phyloP scores from a whole-genome alignment of 2,888 invertebrate genomes.

The Lycaena phlaeas region DNA sequence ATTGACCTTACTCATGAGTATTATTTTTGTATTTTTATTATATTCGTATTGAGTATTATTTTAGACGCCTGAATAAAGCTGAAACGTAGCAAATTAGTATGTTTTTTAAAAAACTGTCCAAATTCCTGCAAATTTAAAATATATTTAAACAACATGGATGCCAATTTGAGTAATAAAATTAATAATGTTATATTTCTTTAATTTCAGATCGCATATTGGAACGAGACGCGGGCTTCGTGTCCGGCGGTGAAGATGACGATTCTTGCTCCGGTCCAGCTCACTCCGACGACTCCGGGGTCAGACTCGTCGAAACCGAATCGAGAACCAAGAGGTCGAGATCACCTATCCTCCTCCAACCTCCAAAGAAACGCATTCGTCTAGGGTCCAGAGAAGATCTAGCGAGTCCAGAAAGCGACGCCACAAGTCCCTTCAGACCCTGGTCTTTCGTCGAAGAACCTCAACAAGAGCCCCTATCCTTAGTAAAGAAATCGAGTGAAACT shows the following conservation, averaged over 20 bases:
- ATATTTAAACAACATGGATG: too few species aligned
- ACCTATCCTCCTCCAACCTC: conserved; percentile 63
- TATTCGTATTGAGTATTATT: too few species aligned
- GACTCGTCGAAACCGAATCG: conserved; percentile 47
- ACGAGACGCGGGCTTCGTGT: conserved; percentile 81
- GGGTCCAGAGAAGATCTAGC: conserved; percentile 44
- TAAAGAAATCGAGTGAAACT: conserved; percentile 55
- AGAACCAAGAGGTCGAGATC: conserved; percentile 74
- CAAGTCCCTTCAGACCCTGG: conserved; percentile 78
- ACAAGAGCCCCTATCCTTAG: conserved; percentile 76
- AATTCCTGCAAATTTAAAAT: too few species aligned
- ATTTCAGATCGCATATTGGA: conserved; percentile 73
- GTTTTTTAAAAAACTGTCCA: too few species aligned
- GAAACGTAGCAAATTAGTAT: too few species aligned
- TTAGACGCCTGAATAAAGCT: too few species aligned
- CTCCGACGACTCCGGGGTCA: conserved; percentile 66
- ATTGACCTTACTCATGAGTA: too few species aligned
- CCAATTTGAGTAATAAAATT: too few species aligned
- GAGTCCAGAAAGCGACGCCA: conserved; percentile 56
- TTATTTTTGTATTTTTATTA: too few species aligned
- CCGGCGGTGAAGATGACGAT: conserved; percentile 81
- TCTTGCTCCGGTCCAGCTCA: conserved; percentile 67
- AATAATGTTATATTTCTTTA: conserved; percentile 34
- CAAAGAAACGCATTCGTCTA: conserved; percentile 80
- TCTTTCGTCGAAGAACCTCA: conserved; percentile 73